Evolutionary conservation across 1,140 invertebrate genomes (phyloP), one percentile per base, ranked within the genome.

Genomic region (Drosophila ananassae): DNA sequence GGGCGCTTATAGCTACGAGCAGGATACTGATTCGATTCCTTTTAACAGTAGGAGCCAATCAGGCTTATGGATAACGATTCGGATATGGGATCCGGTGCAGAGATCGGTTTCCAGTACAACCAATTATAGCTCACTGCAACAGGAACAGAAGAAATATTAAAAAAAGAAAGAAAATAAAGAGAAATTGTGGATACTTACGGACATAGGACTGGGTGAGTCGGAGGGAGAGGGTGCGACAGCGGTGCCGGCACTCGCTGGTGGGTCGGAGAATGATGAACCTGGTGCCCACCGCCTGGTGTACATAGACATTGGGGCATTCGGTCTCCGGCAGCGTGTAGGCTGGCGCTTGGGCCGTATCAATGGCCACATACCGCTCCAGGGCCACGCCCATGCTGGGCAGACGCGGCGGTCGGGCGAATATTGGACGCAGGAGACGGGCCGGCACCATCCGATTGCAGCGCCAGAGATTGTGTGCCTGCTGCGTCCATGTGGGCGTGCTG

Each of bases 81-180:
- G 54, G 93, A 90, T 67, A 94, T 67, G 48, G 89, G 87, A 67
- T 93, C 92, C 46, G 95, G 94, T 62, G 94, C 91, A 89, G 95
- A 95, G 34, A 94, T 91, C 44, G 95, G 95, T 82, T 95, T 93
- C 95, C 95, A 96, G 79, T 95, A 96, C 93, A 95, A 95, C 95
- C 95, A 96, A 90, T 96, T 96, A 80, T 96, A 96, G 92, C 94
- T 95, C 73, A 96, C 95, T 96, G 85, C 32, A 93, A 17, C 17
- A 93, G 8, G 37, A 71, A 77, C 60, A 62, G 9, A 28, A 2
- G 13, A 46, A 46, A 22, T 24, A 30, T 34, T 12, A 13, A 24
- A 7, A 17, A 7, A 8, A 12, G 3, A 7, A 8, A 10, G 3
- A n/a, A 44, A 37, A 34, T 17, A 8, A 3, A 4, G 4, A 51